Base-by-base conservation (phyloP, 2,113 vertebrate genomes). In the Panthera tigris region DNA sequence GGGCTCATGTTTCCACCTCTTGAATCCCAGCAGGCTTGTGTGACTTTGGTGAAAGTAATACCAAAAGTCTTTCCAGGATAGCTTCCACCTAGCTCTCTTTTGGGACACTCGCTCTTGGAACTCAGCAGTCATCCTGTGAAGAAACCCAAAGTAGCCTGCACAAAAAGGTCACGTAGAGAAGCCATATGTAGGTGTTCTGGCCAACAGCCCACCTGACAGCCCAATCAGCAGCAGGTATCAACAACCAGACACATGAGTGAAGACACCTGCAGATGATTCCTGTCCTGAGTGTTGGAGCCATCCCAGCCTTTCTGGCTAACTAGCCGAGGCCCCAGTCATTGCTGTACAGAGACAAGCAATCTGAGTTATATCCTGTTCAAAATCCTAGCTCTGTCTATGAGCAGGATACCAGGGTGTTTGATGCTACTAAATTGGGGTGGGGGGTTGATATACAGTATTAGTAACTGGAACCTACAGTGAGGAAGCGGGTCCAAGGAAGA, bases 121-220 rank as follows among this genome's bases (percentile, higher is more conserved):
- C 10, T 5, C 33, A 79, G 36, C 9, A 57, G 8, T 6, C 14
- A 23, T 80, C 84, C 69, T 89, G 6, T 48, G 33, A 83, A 79
- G 25, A 66, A 50, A 41, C 0, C 19, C 5, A 15, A 48, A 33
- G 0, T 81, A 48, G 15, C 31, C 41, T 27, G 78, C 21, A 39
- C 10, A 48, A 25, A 41, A 29, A 57, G 10, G 13, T 9, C 41
- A 19, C 0, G 0, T 1, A 29, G 41, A 86, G 7, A 88, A 5
- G 21, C 23, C 48, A 16, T 25, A 1, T 31, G 25, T 10, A 11
- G 23, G 3, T 50, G 76, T 48, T 68, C 31, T 55, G 41, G 48
- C 21, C 7, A 36, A 23, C 3, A 52, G 19, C 29, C 2, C 0
- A 23, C 39, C 61, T 41, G n/a, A 29, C 1, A 23, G 11, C 11